Conservation (phyloP, 2,888 invertebrate species). For the Hoplodrina blanda region DNA sequence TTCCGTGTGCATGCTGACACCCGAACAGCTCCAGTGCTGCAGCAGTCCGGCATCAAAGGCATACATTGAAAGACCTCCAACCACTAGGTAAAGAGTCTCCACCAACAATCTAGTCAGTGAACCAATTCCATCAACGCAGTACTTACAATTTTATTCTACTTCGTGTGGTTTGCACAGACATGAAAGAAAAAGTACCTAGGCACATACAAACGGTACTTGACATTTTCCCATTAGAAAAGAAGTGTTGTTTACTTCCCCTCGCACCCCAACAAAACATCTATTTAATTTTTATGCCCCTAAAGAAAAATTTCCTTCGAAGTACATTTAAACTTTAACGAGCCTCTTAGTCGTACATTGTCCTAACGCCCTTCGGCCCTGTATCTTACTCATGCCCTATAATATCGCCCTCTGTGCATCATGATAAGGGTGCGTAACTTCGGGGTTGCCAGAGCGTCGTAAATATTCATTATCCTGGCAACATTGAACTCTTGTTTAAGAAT, state of each 20-base stretch:
- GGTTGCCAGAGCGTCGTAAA: conserved; percentile 70
- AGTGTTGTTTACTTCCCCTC: neutral
- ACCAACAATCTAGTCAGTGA: neutral
- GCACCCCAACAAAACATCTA: neutral
- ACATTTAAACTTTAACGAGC: conserved; percentile 61
- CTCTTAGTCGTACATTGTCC: conserved; percentile 53
- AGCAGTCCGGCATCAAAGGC: no score
- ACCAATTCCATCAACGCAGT: no score
- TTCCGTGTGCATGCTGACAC: no score
- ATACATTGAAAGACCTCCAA: neutral
- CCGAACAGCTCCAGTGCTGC: no score
- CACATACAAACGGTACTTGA: neutral
- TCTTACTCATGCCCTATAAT: conserved; percentile 68
- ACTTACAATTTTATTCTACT: no score
- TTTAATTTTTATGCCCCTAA: conserved; percentile 9
- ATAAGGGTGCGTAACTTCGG: conserved; percentile 69
- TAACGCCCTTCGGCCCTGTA: conserved; percentile 57
- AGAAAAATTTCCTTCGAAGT: conserved; percentile 18
- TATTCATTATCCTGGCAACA: conserved; percentile 75
- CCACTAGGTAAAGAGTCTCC: no score
- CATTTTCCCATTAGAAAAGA: neutral
- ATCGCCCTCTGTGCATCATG: conserved; percentile 70
- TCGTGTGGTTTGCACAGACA: neutral
- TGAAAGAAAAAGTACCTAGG: neutral
- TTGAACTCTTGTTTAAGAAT: conserved; percentile 76